phyloP scores from a whole-genome alignment of 2,113 vertebrate species.

The Salvelinus alpinus region DNA sequence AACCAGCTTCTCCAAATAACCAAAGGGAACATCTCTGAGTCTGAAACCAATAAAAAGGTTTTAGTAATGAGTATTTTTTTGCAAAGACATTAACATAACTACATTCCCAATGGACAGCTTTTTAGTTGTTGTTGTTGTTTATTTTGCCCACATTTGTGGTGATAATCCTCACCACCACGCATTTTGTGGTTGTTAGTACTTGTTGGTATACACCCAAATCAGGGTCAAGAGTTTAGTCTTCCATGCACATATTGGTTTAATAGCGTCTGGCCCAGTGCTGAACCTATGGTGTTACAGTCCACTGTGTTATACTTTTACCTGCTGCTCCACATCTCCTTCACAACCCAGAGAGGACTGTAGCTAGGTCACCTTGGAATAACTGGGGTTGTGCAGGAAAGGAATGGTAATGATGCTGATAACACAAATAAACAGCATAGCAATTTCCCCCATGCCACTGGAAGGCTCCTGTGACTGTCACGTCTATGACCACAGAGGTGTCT shows the following conservation, averaged over 20 bases:
- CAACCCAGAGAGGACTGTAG: slow-evolving; percentile 4
- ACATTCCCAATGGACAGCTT: background rate
- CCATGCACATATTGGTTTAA: too few species aligned
- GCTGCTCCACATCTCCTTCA: slow-evolving; percentile 13
- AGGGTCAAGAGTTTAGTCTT: too few species aligned
- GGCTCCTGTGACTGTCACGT: slow-evolving; percentile 48
- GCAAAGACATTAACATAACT: background rate
- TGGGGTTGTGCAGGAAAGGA: slow-evolving; percentile 12
- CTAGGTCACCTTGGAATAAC: slow-evolving; percentile 51
- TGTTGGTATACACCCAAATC: too few species aligned
- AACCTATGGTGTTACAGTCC: too few species aligned
- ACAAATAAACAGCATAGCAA: slow-evolving; percentile 28
- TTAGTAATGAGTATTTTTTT: background rate
- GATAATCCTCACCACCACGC: background rate
- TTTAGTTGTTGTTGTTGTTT: background rate
- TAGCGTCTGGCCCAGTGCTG: too few species aligned
- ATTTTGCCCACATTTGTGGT: background rate
- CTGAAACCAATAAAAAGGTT: slow-evolving; percentile 44
- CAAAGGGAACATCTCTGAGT: slow-evolving; percentile 37
- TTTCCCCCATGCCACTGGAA: slow-evolving; percentile 31
- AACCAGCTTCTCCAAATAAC: slow-evolving; percentile 47
- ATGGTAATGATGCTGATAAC: slow-evolving; percentile 58
- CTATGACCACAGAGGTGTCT: slow-evolving; percentile 57
- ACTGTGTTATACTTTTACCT: too few species aligned
- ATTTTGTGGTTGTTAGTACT: too few species aligned